These are phyloP conservation scores for Salvator merianae DNA, from an alignment of 2,113 vertebrate species.

Conservation along the genomic window DNA sequence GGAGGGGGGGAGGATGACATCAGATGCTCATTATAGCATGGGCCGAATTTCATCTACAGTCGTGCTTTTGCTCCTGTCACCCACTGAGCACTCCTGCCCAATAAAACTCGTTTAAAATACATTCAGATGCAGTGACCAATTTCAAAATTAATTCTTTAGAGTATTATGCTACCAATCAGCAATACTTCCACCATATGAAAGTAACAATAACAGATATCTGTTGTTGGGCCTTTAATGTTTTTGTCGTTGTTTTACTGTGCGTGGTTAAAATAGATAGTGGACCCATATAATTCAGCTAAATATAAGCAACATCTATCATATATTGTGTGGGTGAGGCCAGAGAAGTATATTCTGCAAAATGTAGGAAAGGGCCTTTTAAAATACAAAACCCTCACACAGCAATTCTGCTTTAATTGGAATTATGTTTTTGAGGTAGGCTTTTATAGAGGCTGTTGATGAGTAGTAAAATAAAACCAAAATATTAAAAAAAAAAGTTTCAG, in stretches of 20 bases:
- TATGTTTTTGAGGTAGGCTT: not conserved
- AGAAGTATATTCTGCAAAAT: not conserved
- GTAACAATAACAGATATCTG: not conserved
- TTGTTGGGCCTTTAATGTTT: not conserved
- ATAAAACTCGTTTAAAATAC: not conserved
- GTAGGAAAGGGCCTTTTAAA: not conserved
- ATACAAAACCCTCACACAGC: not conserved
- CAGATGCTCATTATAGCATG: too few species aligned
- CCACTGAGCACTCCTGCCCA: not conserved
- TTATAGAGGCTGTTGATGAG: not conserved
- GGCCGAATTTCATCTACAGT: not conserved
- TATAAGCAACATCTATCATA: not conserved
- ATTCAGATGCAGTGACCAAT: not conserved
- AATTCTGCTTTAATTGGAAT: not conserved
- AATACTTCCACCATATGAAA: not conserved
- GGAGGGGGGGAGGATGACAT: too few species aligned
- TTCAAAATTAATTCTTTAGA: not conserved
- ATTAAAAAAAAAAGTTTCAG: not conserved
- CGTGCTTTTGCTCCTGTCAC: not conserved
- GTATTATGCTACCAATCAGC: not conserved
- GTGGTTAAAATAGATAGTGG: not conserved
- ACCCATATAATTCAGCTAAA: not conserved
- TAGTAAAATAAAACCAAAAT: not conserved
- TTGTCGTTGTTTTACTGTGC: not conserved
- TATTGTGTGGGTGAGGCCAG: not conserved